Evolutionary conservation across 2,888 invertebrate species (phyloP), one percentile per base, ranked within the genome.

Genomic region (Rotaria magnacalcarata): DNA sequence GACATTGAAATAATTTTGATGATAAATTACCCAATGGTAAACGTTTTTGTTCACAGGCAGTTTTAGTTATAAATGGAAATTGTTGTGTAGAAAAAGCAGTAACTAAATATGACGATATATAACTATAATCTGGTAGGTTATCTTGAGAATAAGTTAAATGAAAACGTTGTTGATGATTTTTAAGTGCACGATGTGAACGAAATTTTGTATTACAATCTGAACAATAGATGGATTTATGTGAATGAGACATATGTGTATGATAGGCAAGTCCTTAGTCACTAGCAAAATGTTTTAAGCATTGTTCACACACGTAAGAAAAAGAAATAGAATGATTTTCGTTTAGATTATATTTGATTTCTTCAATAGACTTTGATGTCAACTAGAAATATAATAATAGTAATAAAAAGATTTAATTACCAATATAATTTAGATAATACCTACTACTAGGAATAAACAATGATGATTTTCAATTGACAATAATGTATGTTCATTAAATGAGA

Each of bases 11-110:
- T 47, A 80, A 47, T 80, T 80, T 80, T 4, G 80, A 80, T 43
- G 80, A 7, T 4, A 80, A 80, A 24, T 47, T 0, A 47, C 80
- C 80, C 47, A 80, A 80, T 47, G 80, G 80, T n/a, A 80, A 80
- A 47, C 80, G 80, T 80, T 14, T 14, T 80, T 80, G 80, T 80
- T 80, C 80, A 80, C 80, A 80, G 19, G 80, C 80, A 43, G 19
- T 14, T 80, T 80, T 80, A 7, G 80, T 10, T 24, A 80, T 47
- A n/a, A 80, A 47, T 21, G 80, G 11, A 47, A 80, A 80, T 47
- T 80, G 80, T 47, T 80, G 3, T 24, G 80, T n/a, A 14, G 80
- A 80, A 80, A 80, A 80, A n/a, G 80, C 80, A 10, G n/a, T 4
- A 80, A 47, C 8, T 47, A 80, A 47, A 47, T 80, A 80, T 24